Evolutionary conservation across 2,888 invertebrate genomes (phyloP).

Genomic region (Dryadula phaetusa): DNA sequence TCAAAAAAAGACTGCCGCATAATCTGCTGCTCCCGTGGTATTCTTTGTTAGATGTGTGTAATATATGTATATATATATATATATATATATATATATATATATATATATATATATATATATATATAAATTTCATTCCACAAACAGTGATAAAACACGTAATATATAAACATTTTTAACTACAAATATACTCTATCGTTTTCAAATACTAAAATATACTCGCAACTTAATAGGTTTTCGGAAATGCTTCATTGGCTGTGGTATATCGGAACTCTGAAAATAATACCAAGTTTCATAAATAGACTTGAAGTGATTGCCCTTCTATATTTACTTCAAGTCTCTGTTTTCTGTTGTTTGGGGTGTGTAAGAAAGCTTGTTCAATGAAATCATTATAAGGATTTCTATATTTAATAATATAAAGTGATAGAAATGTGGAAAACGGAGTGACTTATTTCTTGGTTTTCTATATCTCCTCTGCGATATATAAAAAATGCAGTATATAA

Average conservation of each 20-base stretch:
- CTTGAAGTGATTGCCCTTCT: constrained; percentile 74
- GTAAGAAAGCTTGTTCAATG: constrained; percentile 28
- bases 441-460: too few species aligned
- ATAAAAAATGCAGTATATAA: not conserved
- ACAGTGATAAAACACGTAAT: not conserved
- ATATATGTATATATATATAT: too few species aligned
- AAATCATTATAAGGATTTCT: not conserved
- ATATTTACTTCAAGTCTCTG: constrained; percentile 70
- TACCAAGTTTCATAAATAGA: constrained; percentile 76
- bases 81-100: too few species aligned
- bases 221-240: constrained; percentile 46
- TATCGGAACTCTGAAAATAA: constrained; percentile 72
- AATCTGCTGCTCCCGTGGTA: too few species aligned
- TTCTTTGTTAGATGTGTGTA: too few species aligned
- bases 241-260: constrained; percentile 43
- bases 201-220: constrained; percentile 26
- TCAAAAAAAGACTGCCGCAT: too few species aligned
- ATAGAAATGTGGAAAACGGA: too few species aligned
- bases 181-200: not conserved
- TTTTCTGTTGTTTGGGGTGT: constrained; percentile 50
- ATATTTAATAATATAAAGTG: not conserved
- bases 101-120: too few species aligned
- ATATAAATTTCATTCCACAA: too few species aligned
- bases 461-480: too few species aligned
- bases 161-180: not conserved